Evolutionary conservation across 2,113 vertebrate genomes (phyloP).

Genomic region (Mionectes macconnelli): DNA sequence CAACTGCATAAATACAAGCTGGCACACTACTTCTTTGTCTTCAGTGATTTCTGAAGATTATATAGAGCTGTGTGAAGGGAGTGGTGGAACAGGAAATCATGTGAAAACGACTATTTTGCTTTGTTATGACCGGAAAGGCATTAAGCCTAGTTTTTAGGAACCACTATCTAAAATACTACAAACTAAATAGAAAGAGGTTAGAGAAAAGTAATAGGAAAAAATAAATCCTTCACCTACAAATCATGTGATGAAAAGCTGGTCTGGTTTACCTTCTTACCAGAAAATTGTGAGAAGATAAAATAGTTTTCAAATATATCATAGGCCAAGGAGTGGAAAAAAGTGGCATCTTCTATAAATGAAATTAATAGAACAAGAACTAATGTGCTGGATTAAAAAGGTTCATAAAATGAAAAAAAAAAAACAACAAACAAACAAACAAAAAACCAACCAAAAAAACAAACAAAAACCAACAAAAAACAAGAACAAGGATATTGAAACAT

Average conservation of each 20-base stretch:
- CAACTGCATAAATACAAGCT: background rate
- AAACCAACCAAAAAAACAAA: background rate
- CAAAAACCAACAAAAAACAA: background rate
- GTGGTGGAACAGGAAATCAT: background rate
- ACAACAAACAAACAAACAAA: no score
- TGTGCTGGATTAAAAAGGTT: background rate
- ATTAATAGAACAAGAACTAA: background rate
- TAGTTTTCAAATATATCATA: background rate
- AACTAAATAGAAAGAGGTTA: background rate
- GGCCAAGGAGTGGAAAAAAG: background rate
- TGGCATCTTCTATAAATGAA: background rate
- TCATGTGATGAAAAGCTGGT: background rate
- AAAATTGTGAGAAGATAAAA: background rate
- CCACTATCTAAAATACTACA: background rate
- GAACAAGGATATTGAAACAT: background rate
- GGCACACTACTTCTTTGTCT: background rate
- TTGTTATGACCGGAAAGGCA: background rate
- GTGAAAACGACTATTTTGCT: background rate
- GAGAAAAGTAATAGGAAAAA: background rate
- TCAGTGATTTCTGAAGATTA: background rate
- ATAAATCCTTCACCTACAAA: background rate
- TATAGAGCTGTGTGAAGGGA: background rate
- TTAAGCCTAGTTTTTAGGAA: background rate
- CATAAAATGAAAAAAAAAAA: background rate
- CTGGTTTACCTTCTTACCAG: background rate